These are phyloP conservation scores for Columbina picui DNA, from an alignment of 2,113 vertebrate species.

Conservation along the genomic window DNA sequence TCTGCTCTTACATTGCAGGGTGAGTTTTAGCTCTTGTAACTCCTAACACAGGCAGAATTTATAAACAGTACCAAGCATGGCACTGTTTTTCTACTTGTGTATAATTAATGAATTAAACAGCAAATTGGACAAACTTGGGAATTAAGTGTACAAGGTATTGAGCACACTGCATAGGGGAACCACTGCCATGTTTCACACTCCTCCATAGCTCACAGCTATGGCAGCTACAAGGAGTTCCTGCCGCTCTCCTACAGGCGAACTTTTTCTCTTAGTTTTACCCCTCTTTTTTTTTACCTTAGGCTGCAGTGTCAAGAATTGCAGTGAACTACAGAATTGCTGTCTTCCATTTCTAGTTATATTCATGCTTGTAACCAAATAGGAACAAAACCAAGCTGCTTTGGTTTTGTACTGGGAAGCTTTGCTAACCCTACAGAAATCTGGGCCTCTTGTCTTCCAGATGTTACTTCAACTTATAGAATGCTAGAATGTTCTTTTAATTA, in stretches of 20 bases:
- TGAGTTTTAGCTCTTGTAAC: background rate
- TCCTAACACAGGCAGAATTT: background rate
- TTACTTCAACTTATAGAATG: constrained; percentile 23
- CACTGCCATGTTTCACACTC: background rate
- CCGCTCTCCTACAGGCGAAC: background rate
- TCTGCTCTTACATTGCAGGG: background rate
- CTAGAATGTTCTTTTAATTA: constrained; percentile 11
- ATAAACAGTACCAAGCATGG: background rate
- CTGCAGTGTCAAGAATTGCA: background rate
- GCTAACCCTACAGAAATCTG: background rate
- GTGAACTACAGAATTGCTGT: background rate
- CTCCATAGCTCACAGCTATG: background rate
- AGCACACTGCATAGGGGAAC: background rate
- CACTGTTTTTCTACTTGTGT: background rate
- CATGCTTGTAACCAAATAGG: background rate
- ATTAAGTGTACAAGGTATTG: background rate
- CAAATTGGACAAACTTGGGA: background rate
- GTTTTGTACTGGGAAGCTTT: constrained; percentile 36
- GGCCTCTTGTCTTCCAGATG: background rate
- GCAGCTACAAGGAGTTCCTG: background rate
- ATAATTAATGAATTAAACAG: background rate
- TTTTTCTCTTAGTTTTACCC: background rate
- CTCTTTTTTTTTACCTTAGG: background rate
- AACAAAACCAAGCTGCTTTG: background rate
- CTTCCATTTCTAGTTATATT: background rate